Evolutionary conservation across 2,113 vertebrate species (phyloP), one percentile per base, ranked within the genome.

Genomic region (Gopherus flavomarginatus): DNA sequence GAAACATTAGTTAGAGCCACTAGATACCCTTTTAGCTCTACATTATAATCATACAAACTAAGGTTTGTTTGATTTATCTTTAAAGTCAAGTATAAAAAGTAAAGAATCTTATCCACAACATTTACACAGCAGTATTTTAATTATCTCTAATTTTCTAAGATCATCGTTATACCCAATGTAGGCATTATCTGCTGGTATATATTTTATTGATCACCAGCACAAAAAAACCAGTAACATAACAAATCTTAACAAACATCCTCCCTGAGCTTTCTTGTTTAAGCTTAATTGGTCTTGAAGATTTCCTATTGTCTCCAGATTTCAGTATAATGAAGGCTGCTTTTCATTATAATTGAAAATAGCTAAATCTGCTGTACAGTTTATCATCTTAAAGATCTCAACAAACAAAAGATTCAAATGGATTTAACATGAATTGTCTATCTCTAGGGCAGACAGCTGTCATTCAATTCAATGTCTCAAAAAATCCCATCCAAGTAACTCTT

Each of bases 241-340:
- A 80, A 89, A 95, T 0, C 6, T 89, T 87, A 78, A 95, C 53
- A 29, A 91, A 69, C 62, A 86, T 49, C 31, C 77, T 93, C 75
- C 17, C 42, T 14, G 79, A 91, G 6, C 82, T 92, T 59, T 93
- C n/a, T 57, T 77, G 24, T 50, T 91, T 89, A 56, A 50, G 94
- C 85, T 89, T 96, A 87, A 95, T 78, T 88, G 26, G 80, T 83
- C 59, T 52, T 69, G 44, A 88, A 83, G 84, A 88, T 35, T 96
- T 85, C 65, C 82, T 88, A 22, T 44, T 95, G 8, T 85, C 89
- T 95, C n/a, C 81, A 96, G 89, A 89, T 91, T 96, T 95, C 69
- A 65, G 77, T 3, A 11, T 88, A 92, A 87, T 87, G 93, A 92
- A 44, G 31, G 59, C 78, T 1, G 9, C 59, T 86, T 92, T 92